Percentiles rank a stretch among this genome's conserved stretches.
These are phyloP conservation scores for Acanthurus leucopareius DNA, from an alignment of 2,797 vertebrate species.

Conservation along the genomic window DNA sequence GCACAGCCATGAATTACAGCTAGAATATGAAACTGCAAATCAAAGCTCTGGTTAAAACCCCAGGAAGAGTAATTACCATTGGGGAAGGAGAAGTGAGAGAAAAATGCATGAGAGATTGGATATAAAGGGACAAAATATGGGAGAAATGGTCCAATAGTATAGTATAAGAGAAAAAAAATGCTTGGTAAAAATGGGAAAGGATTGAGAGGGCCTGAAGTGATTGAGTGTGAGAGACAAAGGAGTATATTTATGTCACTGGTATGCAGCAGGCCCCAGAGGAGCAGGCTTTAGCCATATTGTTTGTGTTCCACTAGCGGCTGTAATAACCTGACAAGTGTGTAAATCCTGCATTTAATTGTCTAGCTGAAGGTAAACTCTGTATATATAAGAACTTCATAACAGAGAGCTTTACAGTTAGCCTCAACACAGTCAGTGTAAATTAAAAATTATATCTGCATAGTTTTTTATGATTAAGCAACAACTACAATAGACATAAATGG, in stretches of 20 bases:
- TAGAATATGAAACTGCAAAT: slow-evolving; percentile 46
- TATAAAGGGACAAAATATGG: slow-evolving; percentile 18
- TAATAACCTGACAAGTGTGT: slow-evolving; percentile 47
- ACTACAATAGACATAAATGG: not conserved
- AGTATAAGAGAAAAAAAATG: not conserved
- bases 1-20: slow-evolving; percentile 37
- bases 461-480: not conserved
- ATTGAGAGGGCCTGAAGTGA: not conserved
- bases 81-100: slow-evolving; percentile 17
- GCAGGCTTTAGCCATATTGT: slow-evolving; percentile 36
- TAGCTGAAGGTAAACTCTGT: slow-evolving; percentile 27
- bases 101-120: not conserved
- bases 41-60: slow-evolving; percentile 8
- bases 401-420: not conserved
- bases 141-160: not conserved
- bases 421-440: not conserved
- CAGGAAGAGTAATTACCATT: slow-evolving; percentile 26
- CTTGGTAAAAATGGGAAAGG: not conserved
- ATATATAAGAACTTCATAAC: slow-evolving; percentile 1
- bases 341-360: slow-evolving; percentile 61
- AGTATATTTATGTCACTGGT: slow-evolving; percentile 51
- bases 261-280: slow-evolving; percentile 21
- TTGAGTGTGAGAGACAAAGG: not conserved
- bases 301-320: slow-evolving; percentile 38
- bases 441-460: not conserved